Base-by-base conservation (phyloP, 2,888 invertebrate species). In the Trypoxylon attenuatum region DNA sequence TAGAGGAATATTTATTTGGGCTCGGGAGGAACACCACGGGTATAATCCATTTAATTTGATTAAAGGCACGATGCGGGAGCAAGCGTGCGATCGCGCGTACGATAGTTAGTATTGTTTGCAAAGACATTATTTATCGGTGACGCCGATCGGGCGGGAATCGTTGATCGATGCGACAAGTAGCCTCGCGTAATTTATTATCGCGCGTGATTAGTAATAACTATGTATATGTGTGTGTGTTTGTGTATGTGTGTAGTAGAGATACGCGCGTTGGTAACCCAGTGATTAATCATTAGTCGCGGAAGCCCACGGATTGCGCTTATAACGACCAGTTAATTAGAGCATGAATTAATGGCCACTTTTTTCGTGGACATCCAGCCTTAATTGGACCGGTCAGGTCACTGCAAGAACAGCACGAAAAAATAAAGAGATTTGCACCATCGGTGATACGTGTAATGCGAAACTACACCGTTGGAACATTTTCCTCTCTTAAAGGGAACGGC, bases 261-360 rank as follows among this genome's bases (percentile, higher is more conserved):
- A 19, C n/a, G 19, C 27, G n/a, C n/a, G 13, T 33, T 33, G 33
- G 33, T 33, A 13, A 33, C 10, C 13, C 13, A 33, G 33, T 33
- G 33, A 33, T 33, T 33, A 33, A 33, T 33, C 33, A 33, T 33
- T 33, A 33, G 33, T n/a, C 33, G 33, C n/a, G 33, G 33, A 33
- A 33, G 10, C 33, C n/a, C 2, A 13, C 33, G 33, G 33, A 13
- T 33, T 13, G 33, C 4, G 33, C 29, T 29, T n/a, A n/a, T n/a
- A n/a, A n/a, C n/a, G 29, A 13, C 33, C 33, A 33, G 33, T 33
- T 33, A 33, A 33, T 33, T 33, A 33, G 33, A 33, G 3, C 33
- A 13, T 33, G 33, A 13, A 33, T 33, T 33, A 33, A 33, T 13
- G 4, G 33, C n/a, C 33, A 33, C 1, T 33, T 13, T 33, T 33